Evolutionary conservation across 2,797 vertebrate species (phyloP), one percentile per base, ranked within the genome.

Genomic region (Limnodromus scolopaceus): DNA sequence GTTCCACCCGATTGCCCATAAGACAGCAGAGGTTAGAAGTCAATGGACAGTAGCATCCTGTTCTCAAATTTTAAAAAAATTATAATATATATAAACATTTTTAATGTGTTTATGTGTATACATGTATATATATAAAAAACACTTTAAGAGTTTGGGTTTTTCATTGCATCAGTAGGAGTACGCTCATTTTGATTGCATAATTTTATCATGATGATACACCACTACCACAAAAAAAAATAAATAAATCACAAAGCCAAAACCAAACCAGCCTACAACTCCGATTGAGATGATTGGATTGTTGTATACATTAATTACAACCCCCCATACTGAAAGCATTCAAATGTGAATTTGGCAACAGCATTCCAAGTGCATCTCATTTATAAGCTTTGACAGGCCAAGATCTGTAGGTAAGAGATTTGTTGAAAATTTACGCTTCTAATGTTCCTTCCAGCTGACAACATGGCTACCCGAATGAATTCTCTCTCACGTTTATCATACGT

Each of bases 401-500:
- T 74, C 54, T 69, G 41, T 14, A 43, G 41, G 48, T 2, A 3
- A 89, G 45, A 87, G 53, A 39, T 89, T 74, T 75, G 70, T 34
- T 87, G 81, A 89, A 87, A 61, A 61, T 85, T 54, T 48, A 43
- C 22, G 45, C 51, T 79, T 71, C 36, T 55, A 54, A 74, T 8
- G 18, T 24, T 92, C 57, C 34, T 87, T 95, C 36, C 65, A 87
- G 57, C 64, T 81, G 84, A 69, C 64, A 87, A 61, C 25, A 38
- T 1, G 13, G 48, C 41, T 77, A 60, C 24, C 20, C 0, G 0
- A 80, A 89, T 27, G 4, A 78, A 91, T 83, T 61, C 24, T 71
- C 43, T 70, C 48, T 69, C 84, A 68, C 0, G 0, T 58, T 83
- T 74, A 38, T 55, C 0, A 0, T 64, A 38, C 36, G 39, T 34